phyloP scores from a whole-genome alignment of 2,888 invertebrate species.

The Harmothoe impar region DNA sequence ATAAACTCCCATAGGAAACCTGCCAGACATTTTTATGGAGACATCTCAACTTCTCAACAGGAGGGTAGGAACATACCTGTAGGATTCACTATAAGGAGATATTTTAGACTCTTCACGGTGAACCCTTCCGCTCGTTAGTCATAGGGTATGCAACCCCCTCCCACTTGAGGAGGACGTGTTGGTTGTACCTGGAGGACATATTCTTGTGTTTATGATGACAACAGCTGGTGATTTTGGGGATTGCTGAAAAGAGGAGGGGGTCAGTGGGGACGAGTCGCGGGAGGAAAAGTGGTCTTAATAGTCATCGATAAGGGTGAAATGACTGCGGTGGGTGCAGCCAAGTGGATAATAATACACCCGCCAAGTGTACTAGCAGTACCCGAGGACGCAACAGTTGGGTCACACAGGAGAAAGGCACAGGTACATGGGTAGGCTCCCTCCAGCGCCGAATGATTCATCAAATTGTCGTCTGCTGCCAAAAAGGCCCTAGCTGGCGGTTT shows the following conservation, averaged over 20 bases:
- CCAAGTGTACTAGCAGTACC: not conserved
- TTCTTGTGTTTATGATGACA: too few relatives aligned
- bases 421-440: not conserved
- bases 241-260: not conserved
- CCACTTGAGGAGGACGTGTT: not conserved
- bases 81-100: too few relatives aligned
- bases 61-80: too few relatives aligned
- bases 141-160: too few relatives aligned
- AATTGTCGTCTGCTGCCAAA: not conserved
- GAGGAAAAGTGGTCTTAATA: not conserved
- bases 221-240: not conserved
- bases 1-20: too few relatives aligned
- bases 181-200: not conserved
- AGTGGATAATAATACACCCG: not conserved
- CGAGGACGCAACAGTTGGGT: not conserved
- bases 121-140: too few relatives aligned
- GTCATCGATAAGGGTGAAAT: not conserved
- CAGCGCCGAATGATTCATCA: not conserved
- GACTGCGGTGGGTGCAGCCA: not conserved
- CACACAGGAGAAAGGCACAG: not conserved
- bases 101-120: too few relatives aligned
- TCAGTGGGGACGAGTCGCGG: not conserved
- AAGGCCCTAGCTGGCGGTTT: not conserved
- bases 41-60: too few relatives aligned
- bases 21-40: too few relatives aligned